These are phyloP conservation scores for Sinocyclocheilus anshuiensis DNA, from an alignment of 2,113 vertebrate genomes.

Conservation along the genomic window DNA sequence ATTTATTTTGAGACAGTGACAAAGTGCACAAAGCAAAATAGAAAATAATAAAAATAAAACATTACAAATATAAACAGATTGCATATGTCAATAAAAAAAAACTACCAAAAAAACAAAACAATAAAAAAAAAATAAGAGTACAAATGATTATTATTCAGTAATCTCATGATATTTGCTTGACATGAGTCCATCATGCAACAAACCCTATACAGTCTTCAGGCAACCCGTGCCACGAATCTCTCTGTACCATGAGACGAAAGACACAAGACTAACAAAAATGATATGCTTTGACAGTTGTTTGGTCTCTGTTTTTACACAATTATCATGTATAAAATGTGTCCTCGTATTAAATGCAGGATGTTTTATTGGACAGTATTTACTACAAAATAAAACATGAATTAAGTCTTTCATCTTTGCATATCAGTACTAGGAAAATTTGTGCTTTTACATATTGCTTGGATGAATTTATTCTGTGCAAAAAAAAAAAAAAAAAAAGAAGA, in stretches of 20 bases:
- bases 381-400: conserved; percentile 19
- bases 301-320: conserved; percentile 70
- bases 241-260: conserved; percentile 69
- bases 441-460: conserved; percentile 41
- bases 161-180: conserved; percentile 75
- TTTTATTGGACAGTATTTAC: conserved; percentile 9
- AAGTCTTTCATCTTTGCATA: neutral
- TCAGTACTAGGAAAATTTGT: conserved; percentile 9
- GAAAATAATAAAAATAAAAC: conserved; percentile 57
- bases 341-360: conserved; percentile 46
- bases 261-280: conserved; percentile 56
- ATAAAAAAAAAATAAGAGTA: conserved; percentile 63
- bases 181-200: conserved; percentile 81
- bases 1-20: conserved; percentile 73
- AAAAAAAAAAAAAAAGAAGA: conserved; percentile 20
- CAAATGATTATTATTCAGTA: conserved; percentile 80
- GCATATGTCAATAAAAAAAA: conserved; percentile 58
- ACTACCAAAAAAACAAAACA: conserved; percentile 1
- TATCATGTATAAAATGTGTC: conserved; percentile 73
- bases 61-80: conserved; percentile 36
- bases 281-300: conserved; percentile 69
- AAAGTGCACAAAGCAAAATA: conserved; percentile 77
- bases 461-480: conserved; percentile 8
- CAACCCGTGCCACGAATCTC: conserved; percentile 86
- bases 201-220: conserved; percentile 79